Base-by-base conservation (phyloP, 2,888 invertebrate genomes). In the Latrodectus hesperus region DNA sequence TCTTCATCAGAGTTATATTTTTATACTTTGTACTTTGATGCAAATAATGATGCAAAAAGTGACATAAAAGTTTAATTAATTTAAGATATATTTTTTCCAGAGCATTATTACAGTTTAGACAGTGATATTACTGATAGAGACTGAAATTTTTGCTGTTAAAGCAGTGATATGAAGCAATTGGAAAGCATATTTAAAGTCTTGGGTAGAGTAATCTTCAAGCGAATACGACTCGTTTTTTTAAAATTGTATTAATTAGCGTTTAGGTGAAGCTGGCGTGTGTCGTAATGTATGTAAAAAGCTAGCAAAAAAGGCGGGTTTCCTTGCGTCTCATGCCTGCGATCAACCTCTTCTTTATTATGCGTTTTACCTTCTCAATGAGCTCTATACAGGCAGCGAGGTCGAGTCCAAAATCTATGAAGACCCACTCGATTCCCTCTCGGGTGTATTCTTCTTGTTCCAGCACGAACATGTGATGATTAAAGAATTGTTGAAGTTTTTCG, bases 401-500 rank as follows among this genome's bases (percentile, higher is more conserved):
- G 96, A 99, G 98, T 93, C 99, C 99, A 93, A 99, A 99, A 94
- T 99, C 99, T 94, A 99, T 99, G 94, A 99, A 99, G 93, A 95
- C 95, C 99, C 99, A 99, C 92, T 96, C 95, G 94, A 99, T 99
- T 92, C 98, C 98, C 94, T 99, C 99, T 92, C 94, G 95, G 92
- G 96, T 97, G 94, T 99, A 99, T 93, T 99, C 99, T 94, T 99
- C 98, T 95, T 99, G 99, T 94, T 99, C 99, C 93, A 99, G 94
- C 91, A 99, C 98, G 94, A 99, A 99, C 99, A 99, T 99, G 95
- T 98, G 96, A 93, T 99, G 99, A 94, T 99, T 99, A 95, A 99
- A 99, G 95, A 99, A 99, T 94, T 99, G 99, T 94, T 99, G 99
- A 91, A 99, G 95, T 94, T 98, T 98, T 94, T 99, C 99, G 93